Evolutionary conservation across 2,888 invertebrate genomes (phyloP), one percentile per base, ranked within the genome.

Genomic region (Nemapogon koenigi): DNA sequence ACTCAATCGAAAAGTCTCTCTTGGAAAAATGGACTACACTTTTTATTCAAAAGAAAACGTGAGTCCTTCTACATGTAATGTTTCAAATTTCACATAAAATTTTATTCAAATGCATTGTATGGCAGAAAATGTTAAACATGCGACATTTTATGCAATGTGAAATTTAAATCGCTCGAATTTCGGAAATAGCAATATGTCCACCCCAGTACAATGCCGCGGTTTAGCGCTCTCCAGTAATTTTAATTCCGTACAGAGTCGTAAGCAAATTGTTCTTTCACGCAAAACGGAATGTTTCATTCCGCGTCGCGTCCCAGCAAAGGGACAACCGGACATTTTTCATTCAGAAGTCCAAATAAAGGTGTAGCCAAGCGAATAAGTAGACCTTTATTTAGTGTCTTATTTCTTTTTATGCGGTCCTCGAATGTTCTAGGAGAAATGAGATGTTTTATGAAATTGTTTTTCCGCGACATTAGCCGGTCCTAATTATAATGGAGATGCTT

Each of bases 401-500:
- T 68, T 66, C 63, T 68, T 71, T 72, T 69, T 67, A 67, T 65
- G 63, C 57, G 57, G 52, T 44, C 53, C 52, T 43, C 32, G 50
- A 54, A 50, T 40, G 43, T 51, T 50, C 52, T 50, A 50, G 45
- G 54, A 61, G 63, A 59, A 63, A 68, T 57, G 61, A 64, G 67
- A 72, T 69, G 64, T 75, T 73, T 72, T 75, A 75, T 72, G 67
- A 75, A 76, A 75, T 76, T 76, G 72, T 73, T 73, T 78, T 78
- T 76, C 70, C 67, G 62, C 56, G 51, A 75, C 73, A 72, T 76
- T 76, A 72, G 61, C 65, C 66, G 47, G 59, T 57, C 69, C 70
- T 78, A 76, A 78, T 78, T 76, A 75, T 68, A 65, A 47, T 42
- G 49, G 31, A 32, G 33, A 39, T 45, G 52, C 47, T 52, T 57